Conservation (phyloP, 2,888 invertebrate genomes). For the Lasioglossum malachurum region DNA sequence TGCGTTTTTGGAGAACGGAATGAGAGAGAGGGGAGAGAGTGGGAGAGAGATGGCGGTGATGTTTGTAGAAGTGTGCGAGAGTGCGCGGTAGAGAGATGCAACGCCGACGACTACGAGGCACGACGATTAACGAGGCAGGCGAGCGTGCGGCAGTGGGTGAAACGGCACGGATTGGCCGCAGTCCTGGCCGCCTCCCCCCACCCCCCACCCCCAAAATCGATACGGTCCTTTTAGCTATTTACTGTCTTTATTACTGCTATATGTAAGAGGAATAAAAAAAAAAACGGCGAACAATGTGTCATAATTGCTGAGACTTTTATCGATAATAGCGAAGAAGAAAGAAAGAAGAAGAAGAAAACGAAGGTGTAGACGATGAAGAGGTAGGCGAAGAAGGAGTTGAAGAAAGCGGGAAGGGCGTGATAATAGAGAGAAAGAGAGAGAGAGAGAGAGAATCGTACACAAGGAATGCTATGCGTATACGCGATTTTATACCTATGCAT, state of each 20-base stretch:
- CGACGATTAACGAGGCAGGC: conserved; percentile 54
- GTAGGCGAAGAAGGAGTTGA: neutral
- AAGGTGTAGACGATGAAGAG: neutral
- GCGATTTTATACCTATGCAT: neutral
- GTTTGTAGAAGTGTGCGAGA: conserved; percentile 10
- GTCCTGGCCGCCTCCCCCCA: conserved; percentile 68
- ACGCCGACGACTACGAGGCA: conserved; percentile 21
- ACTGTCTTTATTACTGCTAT: conserved; percentile 82
- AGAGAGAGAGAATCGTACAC: neutral
- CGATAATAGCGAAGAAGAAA: conserved; percentile 44
- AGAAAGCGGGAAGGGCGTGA: conserved; percentile 34
- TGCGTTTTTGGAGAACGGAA: neutral
- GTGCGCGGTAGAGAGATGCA: conserved; percentile 22
- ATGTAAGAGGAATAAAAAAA: conserved; percentile 71
- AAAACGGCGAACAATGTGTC: conserved; percentile 71
- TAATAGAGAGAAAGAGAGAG: conserved; percentile 36
- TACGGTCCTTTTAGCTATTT: conserved; percentile 81
- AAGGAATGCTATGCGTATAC: neutral
- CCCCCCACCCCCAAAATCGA: conserved; percentile 62
- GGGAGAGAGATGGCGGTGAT: neutral
- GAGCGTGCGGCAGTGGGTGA: conserved; percentile 72
- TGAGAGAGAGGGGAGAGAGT: neutral
- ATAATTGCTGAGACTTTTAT: conserved; percentile 72
- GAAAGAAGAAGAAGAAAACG: conserved; percentile 37
- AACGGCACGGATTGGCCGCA: conserved; percentile 66